Conservation (phyloP, 53 echinoderm and acorn worm species). For the Astropecten irregularis region DNA sequence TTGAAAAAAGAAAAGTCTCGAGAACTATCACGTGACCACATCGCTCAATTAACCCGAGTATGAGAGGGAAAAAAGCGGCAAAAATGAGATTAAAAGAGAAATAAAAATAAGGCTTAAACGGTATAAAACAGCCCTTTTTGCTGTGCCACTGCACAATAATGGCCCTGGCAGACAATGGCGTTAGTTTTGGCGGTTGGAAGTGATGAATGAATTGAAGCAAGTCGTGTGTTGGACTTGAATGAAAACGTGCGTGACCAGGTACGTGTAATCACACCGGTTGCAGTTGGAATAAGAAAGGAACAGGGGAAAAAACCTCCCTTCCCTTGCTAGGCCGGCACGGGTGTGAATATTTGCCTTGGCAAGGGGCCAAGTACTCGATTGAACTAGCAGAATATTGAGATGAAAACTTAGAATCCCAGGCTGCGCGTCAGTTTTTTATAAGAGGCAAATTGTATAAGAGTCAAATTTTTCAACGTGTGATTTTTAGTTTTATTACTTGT, state of each 20-base stretch:
- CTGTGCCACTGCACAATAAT: no score
- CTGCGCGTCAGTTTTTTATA: no score
- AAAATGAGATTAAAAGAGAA: slow-evolving; percentile 15
- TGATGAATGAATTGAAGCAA: slow-evolving; percentile 35
- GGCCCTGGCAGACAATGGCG: slow-evolving; percentile 32
- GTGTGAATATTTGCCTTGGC: slow-evolving; percentile 50
- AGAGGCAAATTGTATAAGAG: no score
- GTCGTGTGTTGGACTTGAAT: slow-evolving; percentile 45
- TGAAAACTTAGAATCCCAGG: no score
- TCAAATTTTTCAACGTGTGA: no score
- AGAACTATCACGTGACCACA: no score
- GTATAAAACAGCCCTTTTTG: slow-evolving; percentile 1
- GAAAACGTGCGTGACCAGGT: not conserved
- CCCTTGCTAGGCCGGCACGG: not conserved
- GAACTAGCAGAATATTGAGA: no score
- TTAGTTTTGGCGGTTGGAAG: slow-evolving; percentile 22
- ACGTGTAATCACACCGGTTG: not conserved
- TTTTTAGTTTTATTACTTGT: no score
- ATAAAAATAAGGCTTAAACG: not conserved
- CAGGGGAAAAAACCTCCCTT: not conserved
- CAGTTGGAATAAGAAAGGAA: no score
- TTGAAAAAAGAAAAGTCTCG: no score
- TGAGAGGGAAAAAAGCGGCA: not conserved
- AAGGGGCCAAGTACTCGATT: slow-evolving; percentile 5
- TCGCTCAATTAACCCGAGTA: no score